Evolutionary conservation across 2,888 invertebrate species (phyloP).

Genomic region (Chrysolina americana): DNA sequence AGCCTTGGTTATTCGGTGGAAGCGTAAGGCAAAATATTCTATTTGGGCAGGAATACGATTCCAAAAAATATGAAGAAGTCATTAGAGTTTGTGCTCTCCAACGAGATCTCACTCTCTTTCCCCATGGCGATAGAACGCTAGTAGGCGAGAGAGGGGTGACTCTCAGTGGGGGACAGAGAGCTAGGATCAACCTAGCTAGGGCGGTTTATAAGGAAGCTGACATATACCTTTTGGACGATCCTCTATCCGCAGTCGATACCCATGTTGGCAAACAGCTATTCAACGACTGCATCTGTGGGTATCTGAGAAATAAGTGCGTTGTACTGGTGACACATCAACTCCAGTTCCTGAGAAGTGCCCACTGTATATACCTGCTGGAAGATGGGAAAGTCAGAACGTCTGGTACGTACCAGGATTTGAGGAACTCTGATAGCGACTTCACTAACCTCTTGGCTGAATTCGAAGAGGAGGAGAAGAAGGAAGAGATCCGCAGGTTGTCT

Average conservation of each 20-base stretch:
- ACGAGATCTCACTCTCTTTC: conserved; percentile 80
- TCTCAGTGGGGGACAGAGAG: conserved; percentile 86
- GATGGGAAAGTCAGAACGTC: conserved; percentile 73
- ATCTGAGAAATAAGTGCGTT: conserved; percentile 77
- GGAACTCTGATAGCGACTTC: conserved; percentile 81
- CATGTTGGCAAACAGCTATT: conserved; percentile 90
- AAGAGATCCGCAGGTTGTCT: conserved; percentile 70
- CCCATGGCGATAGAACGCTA: conserved; percentile 84
- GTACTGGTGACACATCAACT: conserved; percentile 84
- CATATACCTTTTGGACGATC: conserved; percentile 90
- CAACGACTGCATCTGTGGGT: conserved; percentile 80
- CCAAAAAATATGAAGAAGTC: conserved; percentile 76
- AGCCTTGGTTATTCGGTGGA: conserved; percentile 88
- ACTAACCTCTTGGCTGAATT: conserved; percentile 72
- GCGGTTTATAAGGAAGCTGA: conserved; percentile 85
- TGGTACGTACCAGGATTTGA: conserved; percentile 78
- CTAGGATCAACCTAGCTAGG: conserved; percentile 88
- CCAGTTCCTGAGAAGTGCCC: conserved; percentile 75
- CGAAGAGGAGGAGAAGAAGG: conserved; percentile 43
- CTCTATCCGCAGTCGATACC: conserved; percentile 90
- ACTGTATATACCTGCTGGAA: conserved; percentile 73
- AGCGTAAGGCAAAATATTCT: conserved; percentile 90
- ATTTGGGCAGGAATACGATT: conserved; percentile 84
- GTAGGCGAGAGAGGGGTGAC: conserved; percentile 83
- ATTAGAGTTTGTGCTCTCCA: conserved; percentile 80